Conservation (phyloP, 1,140 invertebrate genomes). For the Aricia agestis region DNA sequence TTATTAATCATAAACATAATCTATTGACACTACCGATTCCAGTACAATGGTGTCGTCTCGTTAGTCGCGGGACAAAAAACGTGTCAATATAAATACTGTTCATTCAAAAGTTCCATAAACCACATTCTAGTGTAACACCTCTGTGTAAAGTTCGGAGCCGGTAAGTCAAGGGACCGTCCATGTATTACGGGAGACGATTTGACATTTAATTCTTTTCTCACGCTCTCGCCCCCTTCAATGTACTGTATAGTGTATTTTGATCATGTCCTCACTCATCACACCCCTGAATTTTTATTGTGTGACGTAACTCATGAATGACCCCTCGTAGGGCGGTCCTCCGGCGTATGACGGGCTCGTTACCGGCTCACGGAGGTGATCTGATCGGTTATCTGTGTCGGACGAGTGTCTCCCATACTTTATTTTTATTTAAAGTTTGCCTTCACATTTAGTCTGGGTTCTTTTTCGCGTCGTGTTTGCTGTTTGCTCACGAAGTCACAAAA, state of each 20-base stretch:
- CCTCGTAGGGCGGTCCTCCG: no score
- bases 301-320: no score
- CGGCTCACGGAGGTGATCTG: conserved; percentile 41
- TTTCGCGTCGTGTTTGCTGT: conserved; percentile 50
- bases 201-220: background rate
- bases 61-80: conserved; percentile 65
- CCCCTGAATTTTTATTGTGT: no score
- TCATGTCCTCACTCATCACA: no score
- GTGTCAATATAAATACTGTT: conserved; percentile 60
- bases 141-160: conserved; percentile 25
- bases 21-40: conserved; percentile 64
- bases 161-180: conserved; percentile 25
- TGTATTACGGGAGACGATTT: conserved; percentile 22
- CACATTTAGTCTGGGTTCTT: conserved; percentile 49
- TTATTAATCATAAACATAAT: conserved; percentile 58
- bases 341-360: conserved; percentile 24
- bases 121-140: conserved; percentile 38
- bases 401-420: conserved; percentile 29
- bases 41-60: conserved; percentile 62
- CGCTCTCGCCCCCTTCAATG: no score
- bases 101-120: conserved; percentile 44
- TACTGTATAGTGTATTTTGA: no score
- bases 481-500: conserved; percentile 47
- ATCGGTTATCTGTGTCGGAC: conserved; percentile 42
- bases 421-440: conserved; percentile 55